A percentile compares a stretch with the other conserved stretches of the same genome.
Evolutionary conservation across 37 sponge, comb jelly and placozoan genomes (phyloP).

Genomic region (Chondrilla cf. caribensis): DNA sequence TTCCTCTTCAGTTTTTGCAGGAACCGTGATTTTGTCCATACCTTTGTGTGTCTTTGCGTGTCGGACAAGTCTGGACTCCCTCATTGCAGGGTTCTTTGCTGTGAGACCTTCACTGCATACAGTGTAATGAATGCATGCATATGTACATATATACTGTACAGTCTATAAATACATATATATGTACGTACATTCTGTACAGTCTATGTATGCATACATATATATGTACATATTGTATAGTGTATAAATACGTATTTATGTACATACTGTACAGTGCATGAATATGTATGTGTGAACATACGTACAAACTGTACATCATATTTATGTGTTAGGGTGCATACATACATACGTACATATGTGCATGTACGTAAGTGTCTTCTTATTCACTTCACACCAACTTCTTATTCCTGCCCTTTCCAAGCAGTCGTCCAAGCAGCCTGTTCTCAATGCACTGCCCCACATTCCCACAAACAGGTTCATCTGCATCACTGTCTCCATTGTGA

Average conservation of each 20-base stretch:
- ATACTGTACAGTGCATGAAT: too few species aligned
- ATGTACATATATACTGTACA: background rate
- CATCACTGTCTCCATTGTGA: slow-evolving; percentile 58
- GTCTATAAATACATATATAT: background rate
- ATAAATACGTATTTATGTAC: background rate
- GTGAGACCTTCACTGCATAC: background rate
- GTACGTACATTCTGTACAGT: background rate
- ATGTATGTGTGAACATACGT: too few species aligned
- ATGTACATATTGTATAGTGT: background rate
- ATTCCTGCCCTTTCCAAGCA: background rate
- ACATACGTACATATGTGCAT: background rate
- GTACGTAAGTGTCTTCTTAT: background rate
- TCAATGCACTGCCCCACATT: slow-evolving; percentile 36
- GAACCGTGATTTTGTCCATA: slow-evolving; percentile 66
- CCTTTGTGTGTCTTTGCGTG: slow-evolving; percentile 72
- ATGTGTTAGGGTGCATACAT: background rate
- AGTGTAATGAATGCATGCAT: background rate
- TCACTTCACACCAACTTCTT: too few species aligned
- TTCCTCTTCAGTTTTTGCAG: slow-evolving; percentile 50
- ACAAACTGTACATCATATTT: too few species aligned
- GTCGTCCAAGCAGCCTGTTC: background rate
- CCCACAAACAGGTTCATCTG: slow-evolving; percentile 42
- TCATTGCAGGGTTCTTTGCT: slow-evolving; percentile 31
- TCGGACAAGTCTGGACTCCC: slow-evolving; percentile 67
- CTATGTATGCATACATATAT: background rate